Conservation (phyloP, 1,140 invertebrate genomes). For the Teleopsis dalmanni region DNA sequence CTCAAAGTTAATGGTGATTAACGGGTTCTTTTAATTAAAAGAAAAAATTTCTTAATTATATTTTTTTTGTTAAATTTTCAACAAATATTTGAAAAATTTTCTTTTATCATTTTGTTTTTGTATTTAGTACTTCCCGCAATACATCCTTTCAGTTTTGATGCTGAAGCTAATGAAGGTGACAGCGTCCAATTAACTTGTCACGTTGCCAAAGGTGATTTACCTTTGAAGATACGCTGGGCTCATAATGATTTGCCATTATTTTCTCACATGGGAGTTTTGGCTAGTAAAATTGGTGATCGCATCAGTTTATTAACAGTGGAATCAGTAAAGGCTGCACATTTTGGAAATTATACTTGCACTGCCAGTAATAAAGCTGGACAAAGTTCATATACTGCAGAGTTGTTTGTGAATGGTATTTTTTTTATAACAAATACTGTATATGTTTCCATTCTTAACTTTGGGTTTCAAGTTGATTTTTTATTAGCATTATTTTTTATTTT, state of each 20-base stretch:
- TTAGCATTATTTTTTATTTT: neutral
- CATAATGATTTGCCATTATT: conserved; percentile 47
- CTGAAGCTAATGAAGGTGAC: conserved; percentile 57
- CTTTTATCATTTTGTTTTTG: conserved; percentile 10
- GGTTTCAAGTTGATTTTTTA: neutral
- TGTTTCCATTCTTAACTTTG: neutral
- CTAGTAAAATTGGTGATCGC: conserved; percentile 30
- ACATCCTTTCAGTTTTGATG: conserved; percentile 58
- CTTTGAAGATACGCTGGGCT: conserved; percentile 57
- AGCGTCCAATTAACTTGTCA: conserved; percentile 61
- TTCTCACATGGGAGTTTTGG: conserved; percentile 41
- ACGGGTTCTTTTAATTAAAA: too few relatives aligned
- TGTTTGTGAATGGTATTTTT: conserved; percentile 52
- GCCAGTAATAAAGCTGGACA: conserved; percentile 55
- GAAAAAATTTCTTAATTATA: neutral
- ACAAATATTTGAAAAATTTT: conserved; percentile 2
- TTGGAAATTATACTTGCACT: conserved; percentile 60
- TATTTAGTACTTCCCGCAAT: conserved; percentile 48
- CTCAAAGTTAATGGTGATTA: conserved; percentile 37
- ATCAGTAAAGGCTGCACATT: conserved; percentile 53
- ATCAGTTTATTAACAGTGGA: conserved; percentile 21
- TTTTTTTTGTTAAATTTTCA: conserved; percentile 13
- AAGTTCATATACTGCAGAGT: conserved; percentile 47
- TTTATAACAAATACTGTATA: neutral
- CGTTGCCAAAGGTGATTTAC: conserved; percentile 62